These are phyloP conservation scores for Lepeophtheirus nordmannii DNA, from an alignment of 2,888 invertebrate genomes.

Conservation along the genomic window DNA sequence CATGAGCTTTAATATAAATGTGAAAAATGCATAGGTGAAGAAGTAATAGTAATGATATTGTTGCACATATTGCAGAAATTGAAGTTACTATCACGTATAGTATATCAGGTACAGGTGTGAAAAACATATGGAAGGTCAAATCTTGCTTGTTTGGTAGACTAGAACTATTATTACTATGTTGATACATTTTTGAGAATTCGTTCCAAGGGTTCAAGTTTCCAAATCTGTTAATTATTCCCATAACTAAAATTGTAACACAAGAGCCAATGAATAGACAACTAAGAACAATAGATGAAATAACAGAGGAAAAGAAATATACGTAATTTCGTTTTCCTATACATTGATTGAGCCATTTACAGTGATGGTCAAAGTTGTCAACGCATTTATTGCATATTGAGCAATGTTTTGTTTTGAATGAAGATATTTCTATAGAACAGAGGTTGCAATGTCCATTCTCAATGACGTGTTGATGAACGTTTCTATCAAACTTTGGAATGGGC, in stretches of 20 bases:
- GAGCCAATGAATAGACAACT: slow-evolving; percentile 52
- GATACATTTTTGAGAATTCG: slow-evolving; percentile 12
- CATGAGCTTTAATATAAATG: slow-evolving; percentile 64
- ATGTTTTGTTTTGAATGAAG: slow-evolving; percentile 68
- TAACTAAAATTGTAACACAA: slow-evolving; percentile 51
- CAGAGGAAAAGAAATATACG: slow-evolving; percentile 37
- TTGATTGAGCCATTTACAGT: slow-evolving; percentile 97
- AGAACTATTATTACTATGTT: slow-evolving; percentile 1
- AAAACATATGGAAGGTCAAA: slow-evolving; percentile 27
- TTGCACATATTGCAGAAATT: slow-evolving; percentile 42
- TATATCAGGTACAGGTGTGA: slow-evolving; percentile 40
- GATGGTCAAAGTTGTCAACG: slow-evolving; percentile 83
- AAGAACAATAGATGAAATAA: slow-evolving; percentile 57
- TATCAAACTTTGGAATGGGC: slow-evolving; percentile 67
- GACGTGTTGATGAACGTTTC: slow-evolving; percentile 71
- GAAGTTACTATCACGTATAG: slow-evolving; percentile 33
- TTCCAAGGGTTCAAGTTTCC: slow-evolving; percentile 41
- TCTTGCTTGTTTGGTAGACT: neutral
- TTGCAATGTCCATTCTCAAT: slow-evolving; percentile 90
- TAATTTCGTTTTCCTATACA: slow-evolving; percentile 68
- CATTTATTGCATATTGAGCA: slow-evolving; percentile 96
- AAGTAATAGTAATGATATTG: slow-evolving; percentile 56
- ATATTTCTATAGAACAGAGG: slow-evolving; percentile 66
- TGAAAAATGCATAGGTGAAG: slow-evolving; percentile 74
- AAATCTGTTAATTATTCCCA: slow-evolving; percentile 45